Conservation (phyloP, 92 coral and sea anemone genomes). For the Zoanthus gigantus region DNA sequence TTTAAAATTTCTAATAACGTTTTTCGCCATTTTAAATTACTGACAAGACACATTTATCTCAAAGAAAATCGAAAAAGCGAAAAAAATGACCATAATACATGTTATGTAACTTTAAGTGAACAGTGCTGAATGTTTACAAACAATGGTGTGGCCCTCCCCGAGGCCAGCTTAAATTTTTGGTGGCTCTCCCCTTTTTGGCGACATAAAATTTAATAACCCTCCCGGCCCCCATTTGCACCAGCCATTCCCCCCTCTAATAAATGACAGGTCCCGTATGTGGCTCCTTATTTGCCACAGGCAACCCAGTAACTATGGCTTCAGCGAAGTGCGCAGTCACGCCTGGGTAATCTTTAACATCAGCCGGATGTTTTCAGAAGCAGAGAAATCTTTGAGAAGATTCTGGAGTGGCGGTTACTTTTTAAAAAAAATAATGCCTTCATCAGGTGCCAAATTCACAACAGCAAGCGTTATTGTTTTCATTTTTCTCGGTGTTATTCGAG, state of each 20-base stretch:
- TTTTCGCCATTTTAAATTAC: too few relatives aligned
- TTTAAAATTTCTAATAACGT: too few relatives aligned
- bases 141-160: neutral
- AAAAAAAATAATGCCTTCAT: constrained; percentile 66
- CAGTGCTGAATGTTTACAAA: constrained; percentile 27
- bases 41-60: constrained; percentile 58
- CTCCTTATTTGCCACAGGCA: too few relatives aligned
- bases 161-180: neutral
- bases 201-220: neutral
- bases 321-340: constrained; percentile 35
- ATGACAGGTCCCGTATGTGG: neutral
- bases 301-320: neutral
- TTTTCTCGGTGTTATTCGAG: constrained; percentile 85
- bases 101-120: constrained; percentile 31
- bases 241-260: neutral
- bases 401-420: neutral
- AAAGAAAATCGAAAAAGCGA: neutral
- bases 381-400: neutral
- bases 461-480: constrained; percentile 76
- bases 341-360: constrained; percentile 1
- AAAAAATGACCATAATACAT: neutral
- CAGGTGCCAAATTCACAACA: constrained; percentile 72
- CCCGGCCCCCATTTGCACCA: neutral
- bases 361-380: constrained; percentile 30
- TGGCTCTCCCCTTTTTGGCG: neutral